These are phyloP conservation scores for Myotis lucifugus DNA, from an alignment of 2,113 vertebrate genomes.

Conservation along the genomic window DNA sequence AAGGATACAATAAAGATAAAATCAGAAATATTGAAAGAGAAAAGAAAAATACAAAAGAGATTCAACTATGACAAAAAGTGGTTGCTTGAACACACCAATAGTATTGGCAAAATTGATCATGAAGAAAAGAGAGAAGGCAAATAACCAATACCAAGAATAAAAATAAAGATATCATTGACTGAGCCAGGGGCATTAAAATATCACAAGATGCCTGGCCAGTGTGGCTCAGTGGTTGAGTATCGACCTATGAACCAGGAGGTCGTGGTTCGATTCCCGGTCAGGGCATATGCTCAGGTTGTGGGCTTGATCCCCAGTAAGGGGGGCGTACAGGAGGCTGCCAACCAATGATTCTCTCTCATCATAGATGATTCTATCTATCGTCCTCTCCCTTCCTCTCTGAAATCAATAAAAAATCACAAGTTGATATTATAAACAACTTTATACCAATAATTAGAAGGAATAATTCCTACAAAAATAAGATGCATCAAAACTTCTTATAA, in stretches of 20 bases:
- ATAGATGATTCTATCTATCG: no score
- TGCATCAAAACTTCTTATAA: background rate
- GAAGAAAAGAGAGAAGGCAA: background rate
- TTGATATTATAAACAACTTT: background rate
- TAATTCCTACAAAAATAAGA: conserved; percentile 10
- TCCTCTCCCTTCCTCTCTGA: no score
- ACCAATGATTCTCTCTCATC: no score
- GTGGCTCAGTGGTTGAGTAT: no score
- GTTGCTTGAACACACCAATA: conserved; percentile 3
- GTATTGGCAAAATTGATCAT: background rate
- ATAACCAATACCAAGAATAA: background rate
- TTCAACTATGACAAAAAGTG: background rate
- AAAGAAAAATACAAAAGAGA: background rate
- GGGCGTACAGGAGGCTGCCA: no score
- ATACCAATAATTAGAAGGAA: background rate
- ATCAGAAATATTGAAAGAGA: background rate
- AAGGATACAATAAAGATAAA: conserved; percentile 8
- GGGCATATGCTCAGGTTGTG: no score
- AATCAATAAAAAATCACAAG: background rate
- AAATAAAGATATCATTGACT: background rate
- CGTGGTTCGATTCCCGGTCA: no score
- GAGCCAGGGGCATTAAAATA: background rate
- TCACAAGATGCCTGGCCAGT: background rate
- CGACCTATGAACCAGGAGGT: no score
- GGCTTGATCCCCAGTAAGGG: no score